Conservation (phyloP, 92 coral and sea anemone species). For the Bergia sp. region DNA sequence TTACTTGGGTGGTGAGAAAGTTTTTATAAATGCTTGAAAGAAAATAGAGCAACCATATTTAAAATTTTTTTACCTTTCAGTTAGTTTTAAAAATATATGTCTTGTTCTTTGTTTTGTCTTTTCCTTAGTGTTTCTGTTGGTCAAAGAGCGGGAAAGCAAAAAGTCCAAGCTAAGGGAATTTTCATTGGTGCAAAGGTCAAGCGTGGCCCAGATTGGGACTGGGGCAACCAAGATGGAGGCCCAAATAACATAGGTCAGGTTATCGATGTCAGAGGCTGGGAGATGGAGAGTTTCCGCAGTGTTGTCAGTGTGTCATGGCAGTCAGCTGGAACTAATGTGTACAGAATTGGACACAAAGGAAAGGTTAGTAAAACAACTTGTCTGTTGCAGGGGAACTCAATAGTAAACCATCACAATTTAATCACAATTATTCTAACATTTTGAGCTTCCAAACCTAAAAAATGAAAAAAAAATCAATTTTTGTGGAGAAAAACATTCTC, state of each 20-base stretch:
- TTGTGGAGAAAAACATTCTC: too few species aligned
- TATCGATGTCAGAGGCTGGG: constrained; percentile 80
- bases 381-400: too few species aligned
- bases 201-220: constrained; percentile 93
- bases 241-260: constrained; percentile 62
- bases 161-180: constrained; percentile 62
- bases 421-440: too few species aligned
- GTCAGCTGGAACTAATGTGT: constrained; percentile 66
- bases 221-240: constrained; percentile 91
- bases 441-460: too few species aligned
- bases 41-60: too few species aligned
- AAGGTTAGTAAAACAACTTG: constrained; percentile 56
- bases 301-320: constrained; percentile 81
- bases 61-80: background rate
- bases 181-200: constrained; percentile 68
- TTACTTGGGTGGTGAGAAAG: too few species aligned
- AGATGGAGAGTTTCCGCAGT: constrained; percentile 74
- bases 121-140: constrained; percentile 65
- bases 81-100: background rate
- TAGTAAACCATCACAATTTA: too few species aligned
- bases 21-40: too few species aligned
- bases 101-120: background rate
- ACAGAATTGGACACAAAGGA: constrained; percentile 90
- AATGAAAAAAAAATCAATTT: too few species aligned
- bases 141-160: constrained; percentile 65